Conservation (phyloP, 2,888 invertebrate species). For the Mactromeris polynyma region DNA sequence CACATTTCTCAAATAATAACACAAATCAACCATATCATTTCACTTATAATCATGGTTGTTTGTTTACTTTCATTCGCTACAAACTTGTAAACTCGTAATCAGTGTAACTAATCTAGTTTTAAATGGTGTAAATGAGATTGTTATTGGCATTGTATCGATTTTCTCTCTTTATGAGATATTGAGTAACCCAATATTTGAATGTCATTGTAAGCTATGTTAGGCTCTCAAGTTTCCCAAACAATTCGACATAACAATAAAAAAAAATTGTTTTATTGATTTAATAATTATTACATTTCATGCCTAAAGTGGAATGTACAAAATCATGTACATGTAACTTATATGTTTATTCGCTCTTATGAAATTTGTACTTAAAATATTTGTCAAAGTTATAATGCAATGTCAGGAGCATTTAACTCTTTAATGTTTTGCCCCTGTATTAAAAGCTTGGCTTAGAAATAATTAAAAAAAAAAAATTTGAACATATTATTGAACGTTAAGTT, state of each 20-base stretch:
- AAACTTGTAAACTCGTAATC: neutral
- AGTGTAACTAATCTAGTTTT: neutral
- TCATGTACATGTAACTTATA: no score
- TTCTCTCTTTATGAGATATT: neutral
- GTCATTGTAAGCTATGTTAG: neutral
- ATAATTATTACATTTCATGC: neutral
- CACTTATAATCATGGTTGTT: neutral
- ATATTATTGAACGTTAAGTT: no score
- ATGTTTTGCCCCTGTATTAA: no score
- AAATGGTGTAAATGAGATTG: neutral
- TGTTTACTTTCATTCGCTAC: neutral
- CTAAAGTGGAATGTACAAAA: neutral
- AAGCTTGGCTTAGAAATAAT: no score
- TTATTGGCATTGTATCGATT: conserved; percentile 11
- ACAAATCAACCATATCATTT: neutral
- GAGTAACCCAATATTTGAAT: neutral
- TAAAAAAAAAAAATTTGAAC: no score
- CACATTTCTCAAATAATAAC: neutral
- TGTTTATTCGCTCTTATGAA: no score
- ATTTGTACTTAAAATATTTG: neutral
- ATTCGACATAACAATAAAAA: neutral
- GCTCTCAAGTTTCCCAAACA: conserved; percentile 10
- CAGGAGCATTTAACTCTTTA: no score
- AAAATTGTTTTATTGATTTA: neutral
- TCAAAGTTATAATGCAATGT: neutral